Evolutionary conservation across 2,888 invertebrate species (phyloP), one percentile per base, ranked within the genome.

Genomic region (Leucania comma): DNA sequence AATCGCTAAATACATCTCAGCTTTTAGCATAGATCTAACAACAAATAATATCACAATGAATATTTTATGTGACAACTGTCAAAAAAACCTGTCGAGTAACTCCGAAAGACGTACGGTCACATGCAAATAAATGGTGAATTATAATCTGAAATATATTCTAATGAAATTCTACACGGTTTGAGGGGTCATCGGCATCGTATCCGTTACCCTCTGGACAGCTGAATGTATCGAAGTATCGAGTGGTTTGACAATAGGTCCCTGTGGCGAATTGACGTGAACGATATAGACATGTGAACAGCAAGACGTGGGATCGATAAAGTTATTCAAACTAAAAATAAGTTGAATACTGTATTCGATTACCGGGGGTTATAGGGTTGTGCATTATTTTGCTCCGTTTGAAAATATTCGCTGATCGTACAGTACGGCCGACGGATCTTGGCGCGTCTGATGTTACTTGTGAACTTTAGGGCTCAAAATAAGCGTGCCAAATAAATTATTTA

Each of bases 141-240:
- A 73, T 69, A 72, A 71, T 80, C 62, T 68, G 46, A 79, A 82
- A 79, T 76, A 72, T 71, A 84, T 81, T 78, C 63, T 67, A 84
- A 83, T 81, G 80, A 73, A 84, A 84, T 84, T 83, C 84, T 57
- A 83, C 53, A 75, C 84, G 68, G 67, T 67, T 57, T 22, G 48
- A 75, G 78, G 78, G 84, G 83, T 85, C 85, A 80, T 73, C 74
- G 83, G 56, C 83, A 70, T 57, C 29, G 69, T 84, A 80, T 85
- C 81, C 82, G 84, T 81, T 84, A 84, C 80, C 74, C 72, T 75
- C 64, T 69, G 63, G 58, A 61, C 63, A 61, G 68, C 61, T 75
- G 68, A 74, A 72, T 68, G 56, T 79, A 82, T 81, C 78, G 73
- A 73, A 57, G 57, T 57, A 83, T 83, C 79, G 81, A 75, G 35